Conservation (phyloP, 30 jellyfish, hydroid and myxozoan species). For the Aurelia aurita complex sp. Pacific region DNA sequence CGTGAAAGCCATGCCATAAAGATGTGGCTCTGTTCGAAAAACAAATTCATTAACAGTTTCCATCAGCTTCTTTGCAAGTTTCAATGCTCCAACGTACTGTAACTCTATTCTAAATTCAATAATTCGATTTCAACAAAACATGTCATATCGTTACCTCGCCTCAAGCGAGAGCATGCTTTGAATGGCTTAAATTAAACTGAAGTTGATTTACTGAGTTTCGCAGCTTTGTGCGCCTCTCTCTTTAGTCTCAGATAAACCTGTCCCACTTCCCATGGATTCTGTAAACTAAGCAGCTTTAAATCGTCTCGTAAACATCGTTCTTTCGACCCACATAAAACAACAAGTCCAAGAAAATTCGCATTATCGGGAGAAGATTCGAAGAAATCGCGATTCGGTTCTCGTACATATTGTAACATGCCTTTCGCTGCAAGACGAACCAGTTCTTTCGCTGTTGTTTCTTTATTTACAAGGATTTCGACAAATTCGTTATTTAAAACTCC, state of each 20-base stretch:
- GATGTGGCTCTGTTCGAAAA: too few relatives aligned
- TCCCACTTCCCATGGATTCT: conserved; percentile 90
- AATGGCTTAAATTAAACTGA: conserved; percentile 51
- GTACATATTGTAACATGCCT: conserved; percentile 39
- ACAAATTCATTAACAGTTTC: too few relatives aligned
- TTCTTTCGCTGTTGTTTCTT: conserved; percentile 77
- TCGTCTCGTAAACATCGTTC: conserved; percentile 93
- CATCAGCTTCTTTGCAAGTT: too few relatives aligned
- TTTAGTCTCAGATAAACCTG: conserved; percentile 77
- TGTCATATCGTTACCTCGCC: background rate
- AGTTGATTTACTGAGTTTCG: conserved; percentile 81
- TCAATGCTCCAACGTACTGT: too few relatives aligned
- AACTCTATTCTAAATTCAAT: too few relatives aligned
- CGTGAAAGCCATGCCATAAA: too few relatives aligned
- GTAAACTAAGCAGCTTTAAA: conserved; percentile 63
- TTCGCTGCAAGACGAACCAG: conserved; percentile 73
- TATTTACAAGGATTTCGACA: conserved; percentile 69
- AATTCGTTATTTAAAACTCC: conserved; percentile 69
- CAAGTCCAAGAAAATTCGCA: conserved; percentile 66
- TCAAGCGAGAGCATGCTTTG: background rate
- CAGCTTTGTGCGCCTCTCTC: conserved; percentile 84
- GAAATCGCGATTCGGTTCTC: conserved; percentile 41
- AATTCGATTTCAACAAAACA: too few relatives aligned
- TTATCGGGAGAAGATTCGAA: conserved; percentile 66
- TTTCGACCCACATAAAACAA: conserved; percentile 85